Evolutionary conservation across 2,888 invertebrate genomes (phyloP).

Genomic region (Nowickia ferox): DNA sequence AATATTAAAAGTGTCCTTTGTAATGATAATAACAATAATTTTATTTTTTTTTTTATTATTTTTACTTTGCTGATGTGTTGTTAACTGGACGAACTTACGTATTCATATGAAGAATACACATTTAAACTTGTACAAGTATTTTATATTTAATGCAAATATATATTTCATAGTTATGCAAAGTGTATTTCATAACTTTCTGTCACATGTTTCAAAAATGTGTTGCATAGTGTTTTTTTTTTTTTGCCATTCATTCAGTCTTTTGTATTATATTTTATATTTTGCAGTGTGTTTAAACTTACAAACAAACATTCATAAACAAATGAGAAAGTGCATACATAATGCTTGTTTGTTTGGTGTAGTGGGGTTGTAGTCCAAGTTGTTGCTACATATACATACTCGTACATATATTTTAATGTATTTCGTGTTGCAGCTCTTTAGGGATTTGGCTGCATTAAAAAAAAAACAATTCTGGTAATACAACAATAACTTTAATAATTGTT

Average conservation of each 20-base stretch:
- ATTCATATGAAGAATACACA: slow-evolving; percentile 13
- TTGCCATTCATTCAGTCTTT: slow-evolving; percentile 1
- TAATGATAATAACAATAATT: slow-evolving; percentile 22
- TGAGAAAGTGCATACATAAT: slow-evolving; percentile 7
- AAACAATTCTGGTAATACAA: slow-evolving; percentile 14
- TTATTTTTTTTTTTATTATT: neutral
- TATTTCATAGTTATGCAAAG: neutral
- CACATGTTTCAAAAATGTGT: slow-evolving; percentile 66
- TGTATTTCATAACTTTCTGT: slow-evolving; percentile 50
- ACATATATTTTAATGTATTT: slow-evolving; percentile 57
- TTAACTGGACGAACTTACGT: slow-evolving; percentile 24
- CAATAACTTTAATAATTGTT: slow-evolving; percentile 46
- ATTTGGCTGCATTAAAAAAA: slow-evolving; percentile 30
- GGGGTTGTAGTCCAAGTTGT: slow-evolving; percentile 2
- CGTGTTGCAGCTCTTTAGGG: slow-evolving; percentile 51
- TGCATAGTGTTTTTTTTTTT: slow-evolving; percentile 37
- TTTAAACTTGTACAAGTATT: slow-evolving; percentile 2
- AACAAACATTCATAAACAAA: neutral
- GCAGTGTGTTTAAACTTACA: neutral
- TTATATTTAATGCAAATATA: no score
- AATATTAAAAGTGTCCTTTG: slow-evolving; percentile 30
- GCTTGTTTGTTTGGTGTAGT: slow-evolving; percentile 12
- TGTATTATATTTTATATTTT: slow-evolving; percentile 8
- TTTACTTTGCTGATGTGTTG: neutral
- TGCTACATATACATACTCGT: no score